Evolutionary conservation across 2,113 vertebrate species (phyloP).

Genomic region (Castor canadensis): DNA sequence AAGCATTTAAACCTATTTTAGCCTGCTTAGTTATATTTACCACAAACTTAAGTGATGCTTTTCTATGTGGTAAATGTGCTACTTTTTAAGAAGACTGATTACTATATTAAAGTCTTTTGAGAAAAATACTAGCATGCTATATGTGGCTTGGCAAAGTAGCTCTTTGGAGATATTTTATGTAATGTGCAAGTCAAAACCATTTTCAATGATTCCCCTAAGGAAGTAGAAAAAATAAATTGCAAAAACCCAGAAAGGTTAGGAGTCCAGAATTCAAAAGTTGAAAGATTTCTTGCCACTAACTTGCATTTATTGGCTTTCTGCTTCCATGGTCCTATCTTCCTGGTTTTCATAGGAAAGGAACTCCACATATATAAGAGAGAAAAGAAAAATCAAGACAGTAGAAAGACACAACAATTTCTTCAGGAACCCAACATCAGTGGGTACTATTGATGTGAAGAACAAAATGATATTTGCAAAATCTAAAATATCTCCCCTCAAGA

Average conservation of each 20-base stretch:
- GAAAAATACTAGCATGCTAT: conserved; percentile 65
- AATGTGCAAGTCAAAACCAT: conserved; percentile 68
- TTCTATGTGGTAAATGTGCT: conserved; percentile 52
- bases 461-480: neutral
- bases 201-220: conserved; percentile 67
- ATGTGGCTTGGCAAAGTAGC: conserved; percentile 60
- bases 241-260: conserved; percentile 35
- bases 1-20: conserved; percentile 56
- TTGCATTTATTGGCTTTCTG: neutral
- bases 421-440: neutral
- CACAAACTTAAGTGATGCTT: conserved; percentile 55
- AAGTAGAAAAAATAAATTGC: conserved; percentile 43
- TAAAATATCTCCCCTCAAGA: neutral
- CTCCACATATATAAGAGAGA: neutral
- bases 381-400: neutral
- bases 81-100: conserved; percentile 67
- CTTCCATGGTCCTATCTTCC: neutral
- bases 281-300: conserved; percentile 16
- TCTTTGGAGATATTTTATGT: conserved; percentile 64
- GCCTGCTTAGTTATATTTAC: conserved; percentile 67
- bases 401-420: neutral
- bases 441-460: neutral
- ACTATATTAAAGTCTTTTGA: conserved; percentile 68
- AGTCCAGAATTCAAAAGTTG: conserved; percentile 39
- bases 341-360: neutral